Percentiles rank a stretch among this genome's conserved stretches.
phyloP scores from a whole-genome alignment of 2,888 invertebrate species.

The Aplocera efformata region DNA sequence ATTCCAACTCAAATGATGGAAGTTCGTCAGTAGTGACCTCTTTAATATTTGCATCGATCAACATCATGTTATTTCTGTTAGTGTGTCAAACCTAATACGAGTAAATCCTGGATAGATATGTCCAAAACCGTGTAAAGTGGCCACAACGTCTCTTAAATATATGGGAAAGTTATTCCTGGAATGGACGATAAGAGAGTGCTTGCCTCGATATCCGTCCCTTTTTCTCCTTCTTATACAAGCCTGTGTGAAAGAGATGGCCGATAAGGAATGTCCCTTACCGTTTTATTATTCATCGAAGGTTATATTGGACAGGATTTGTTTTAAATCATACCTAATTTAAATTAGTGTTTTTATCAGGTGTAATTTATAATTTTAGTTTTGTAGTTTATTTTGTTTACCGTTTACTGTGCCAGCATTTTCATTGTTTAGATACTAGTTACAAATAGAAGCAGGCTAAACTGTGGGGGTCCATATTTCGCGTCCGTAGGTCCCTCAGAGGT shows the following conservation, averaged over 20 bases:
- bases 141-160: conserved; percentile 47
- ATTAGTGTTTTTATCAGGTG: conserved; percentile 21
- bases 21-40: too few species aligned
- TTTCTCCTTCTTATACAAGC: conserved; percentile 22
- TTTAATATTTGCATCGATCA: too few species aligned
- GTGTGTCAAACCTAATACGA: too few species aligned
- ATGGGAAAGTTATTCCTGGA: conserved; percentile 77
- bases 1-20: too few species aligned
- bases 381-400: too few species aligned
- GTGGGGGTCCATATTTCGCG: too few species aligned
- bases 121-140: conserved; percentile 2
- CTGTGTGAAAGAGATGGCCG: conserved; percentile 34
- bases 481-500: too few species aligned
- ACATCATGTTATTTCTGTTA: too few species aligned
- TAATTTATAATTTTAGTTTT: conserved; percentile 13
- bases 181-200: conserved; percentile 70
- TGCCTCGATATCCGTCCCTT: conserved; percentile 48
- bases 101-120: conserved; percentile 3
- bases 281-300: conserved; percentile 69
- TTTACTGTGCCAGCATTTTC: too few species aligned
- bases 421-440: too few species aligned
- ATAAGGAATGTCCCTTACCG: conserved; percentile 64
- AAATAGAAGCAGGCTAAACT: too few species aligned
- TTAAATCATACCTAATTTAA: conserved; percentile 21
- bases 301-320: conserved; percentile 37